Evolutionary conservation across 2,797 vertebrate genomes (phyloP).

Genomic region (Enteromius thamalakanensis): DNA sequence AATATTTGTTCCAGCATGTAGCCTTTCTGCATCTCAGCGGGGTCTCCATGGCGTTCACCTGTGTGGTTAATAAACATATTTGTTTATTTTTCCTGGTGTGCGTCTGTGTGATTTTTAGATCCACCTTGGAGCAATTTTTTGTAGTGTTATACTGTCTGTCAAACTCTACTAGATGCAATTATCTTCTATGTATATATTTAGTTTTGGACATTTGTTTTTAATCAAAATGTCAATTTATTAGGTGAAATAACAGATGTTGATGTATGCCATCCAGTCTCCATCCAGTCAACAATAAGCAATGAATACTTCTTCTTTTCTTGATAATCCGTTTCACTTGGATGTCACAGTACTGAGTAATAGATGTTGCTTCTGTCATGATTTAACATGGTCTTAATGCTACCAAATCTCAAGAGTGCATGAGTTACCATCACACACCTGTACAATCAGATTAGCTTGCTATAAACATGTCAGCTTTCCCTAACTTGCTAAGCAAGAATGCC

Average conservation of each 20-base stretch:
- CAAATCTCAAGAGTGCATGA: not conserved
- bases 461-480: not conserved
- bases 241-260: too few relatives aligned
- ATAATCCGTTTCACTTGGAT: not conserved
- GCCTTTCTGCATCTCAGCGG: slow-evolving; percentile 29
- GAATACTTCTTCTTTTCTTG: not conserved
- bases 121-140: not conserved
- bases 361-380: not conserved
- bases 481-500: not conserved
- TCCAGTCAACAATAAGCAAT: too few relatives aligned
- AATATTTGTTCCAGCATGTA: slow-evolving; percentile 33
- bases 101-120: slow-evolving; percentile 42
- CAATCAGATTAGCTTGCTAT: not conserved
- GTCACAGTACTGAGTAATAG: not conserved
- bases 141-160: not conserved
- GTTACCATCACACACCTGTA: not conserved
- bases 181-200: not conserved
- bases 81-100: slow-evolving; percentile 36
- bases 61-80: slow-evolving; percentile 34
- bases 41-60: slow-evolving; percentile 21
- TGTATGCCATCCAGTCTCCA: too few relatives aligned
- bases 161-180: not conserved
- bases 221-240: too few relatives aligned
- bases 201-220: too few relatives aligned
- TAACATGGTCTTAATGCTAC: not conserved